phyloP scores from a whole-genome alignment of 2,888 invertebrate species.

The Electrophaes corylata region DNA sequence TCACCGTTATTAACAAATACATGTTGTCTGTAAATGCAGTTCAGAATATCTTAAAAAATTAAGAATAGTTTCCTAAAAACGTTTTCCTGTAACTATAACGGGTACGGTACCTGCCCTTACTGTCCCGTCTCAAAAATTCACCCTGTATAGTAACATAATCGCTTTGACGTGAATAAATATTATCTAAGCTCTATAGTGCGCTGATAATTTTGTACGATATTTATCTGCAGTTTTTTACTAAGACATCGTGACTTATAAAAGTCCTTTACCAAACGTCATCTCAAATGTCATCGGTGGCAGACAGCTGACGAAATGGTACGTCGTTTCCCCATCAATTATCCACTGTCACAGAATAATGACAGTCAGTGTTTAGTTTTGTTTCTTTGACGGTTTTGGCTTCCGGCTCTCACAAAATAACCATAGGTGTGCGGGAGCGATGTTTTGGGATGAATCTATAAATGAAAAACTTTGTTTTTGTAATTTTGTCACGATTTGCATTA shows the following conservation, averaged over 20 bases:
- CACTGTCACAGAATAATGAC: slow-evolving; percentile 21
- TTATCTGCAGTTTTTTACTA: no score
- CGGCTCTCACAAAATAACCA: slow-evolving; percentile 41
- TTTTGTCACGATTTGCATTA: neutral
- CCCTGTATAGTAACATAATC: no score
- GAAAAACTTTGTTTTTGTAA: neutral
- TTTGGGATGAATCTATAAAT: slow-evolving; percentile 6
- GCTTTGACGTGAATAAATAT: no score
- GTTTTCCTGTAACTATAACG: no score
- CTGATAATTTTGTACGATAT: no score
- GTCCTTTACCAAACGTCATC: slow-evolving; percentile 47
- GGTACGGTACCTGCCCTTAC: no score
- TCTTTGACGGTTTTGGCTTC: slow-evolving; percentile 45
- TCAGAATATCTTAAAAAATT: no score
- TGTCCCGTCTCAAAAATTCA: no score
- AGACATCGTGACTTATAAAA: slow-evolving; percentile 41
- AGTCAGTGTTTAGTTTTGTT: slow-evolving; percentile 41
- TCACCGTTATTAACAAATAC: no score
- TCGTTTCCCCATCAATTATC: slow-evolving; percentile 62
- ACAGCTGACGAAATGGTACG: slow-evolving; percentile 60
- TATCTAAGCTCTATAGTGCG: no score
- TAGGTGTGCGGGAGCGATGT: slow-evolving; percentile 6
- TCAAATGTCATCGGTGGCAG: slow-evolving; percentile 56
- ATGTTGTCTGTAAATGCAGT: no score
- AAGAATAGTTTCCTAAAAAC: no score